A percentile compares a stretch with the other conserved stretches of the same genome.
These are phyloP conservation scores for Iguana delicatissima DNA, from an alignment of 2,797 vertebrate genomes.

Conservation along the genomic window DNA sequence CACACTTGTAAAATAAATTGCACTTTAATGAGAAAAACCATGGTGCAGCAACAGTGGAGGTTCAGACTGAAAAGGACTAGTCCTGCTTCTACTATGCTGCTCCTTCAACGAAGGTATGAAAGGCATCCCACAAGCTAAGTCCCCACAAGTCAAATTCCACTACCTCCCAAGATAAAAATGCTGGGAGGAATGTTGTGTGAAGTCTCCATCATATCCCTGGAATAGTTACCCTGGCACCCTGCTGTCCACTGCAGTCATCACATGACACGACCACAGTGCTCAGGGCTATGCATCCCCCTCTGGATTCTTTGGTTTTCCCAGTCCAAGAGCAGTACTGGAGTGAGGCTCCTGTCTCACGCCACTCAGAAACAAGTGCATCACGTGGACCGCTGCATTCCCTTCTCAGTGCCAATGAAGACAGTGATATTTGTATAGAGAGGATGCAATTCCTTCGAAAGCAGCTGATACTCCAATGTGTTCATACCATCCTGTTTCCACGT, in stretches of 20 bases:
- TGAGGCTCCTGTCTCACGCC: neutral
- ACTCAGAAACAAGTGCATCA: constrained; percentile 5
- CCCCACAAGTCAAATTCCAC: neutral
- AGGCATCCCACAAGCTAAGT: constrained; percentile 12
- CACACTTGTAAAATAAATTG: constrained; percentile 40
- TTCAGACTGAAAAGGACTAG: neutral
- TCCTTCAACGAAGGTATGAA: constrained; percentile 20
- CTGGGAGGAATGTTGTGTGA: neutral
- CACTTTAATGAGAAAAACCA: constrained; percentile 58
- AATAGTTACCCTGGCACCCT: neutral
- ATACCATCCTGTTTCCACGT: constrained; percentile 84
- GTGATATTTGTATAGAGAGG: constrained; percentile 88
- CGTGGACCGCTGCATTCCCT: constrained; percentile 60
- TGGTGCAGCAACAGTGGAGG: neutral
- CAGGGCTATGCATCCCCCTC: neutral
- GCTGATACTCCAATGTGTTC: constrained; percentile 81
- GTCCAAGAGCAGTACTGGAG: neutral
- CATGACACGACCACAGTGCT: neutral
- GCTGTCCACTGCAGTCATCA: neutral
- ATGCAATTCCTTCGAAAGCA: constrained; percentile 79
- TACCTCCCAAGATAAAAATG: neutral
- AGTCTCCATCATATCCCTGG: neutral
- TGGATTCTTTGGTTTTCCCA: constrained; percentile 37
- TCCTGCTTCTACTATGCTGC: neutral
- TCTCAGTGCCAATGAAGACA: constrained; percentile 82